Evolutionary conservation across 2,888 invertebrate genomes (phyloP), one percentile per base, ranked within the genome.

Genomic region (Rhodophaea formosa): DNA sequence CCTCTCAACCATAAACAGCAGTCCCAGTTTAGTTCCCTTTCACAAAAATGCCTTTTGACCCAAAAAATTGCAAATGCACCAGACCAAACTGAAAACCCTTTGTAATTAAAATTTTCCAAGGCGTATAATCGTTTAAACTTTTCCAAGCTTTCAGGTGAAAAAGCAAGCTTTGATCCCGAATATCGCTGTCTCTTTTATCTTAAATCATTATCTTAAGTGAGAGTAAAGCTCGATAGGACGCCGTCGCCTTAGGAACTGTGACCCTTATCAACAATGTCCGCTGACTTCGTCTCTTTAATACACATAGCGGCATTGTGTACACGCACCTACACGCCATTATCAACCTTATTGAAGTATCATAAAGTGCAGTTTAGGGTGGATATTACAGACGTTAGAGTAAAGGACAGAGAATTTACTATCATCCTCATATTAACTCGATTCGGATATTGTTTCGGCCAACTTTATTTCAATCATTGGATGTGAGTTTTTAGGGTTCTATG

Each of bases 211-310:
- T 66, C 68, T 71, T 72, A 78, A 80, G 76, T 75, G 77, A 74
- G 66, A 82, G 77, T 76, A 79, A 81, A 80, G 78, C 75, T 79
- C 79, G 79, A 82, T 82, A 82, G 80, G 74, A 77, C 76, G 72
- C 79, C 75, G 77, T 80, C 78, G 82, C 83, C 85, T 81, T 80
- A 82, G 82, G 82, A 84, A 71, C 79, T 79, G 77, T 74, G 81
- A 88, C 88, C 88, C 88, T 86, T 88, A 86, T 88, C 88, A 88
- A 86, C 85, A 80, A 77, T 76, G 80, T 79, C 77, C 77, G 70
- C 75, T 77, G 76, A 79, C 82, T 83, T 69, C 72, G 75, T 82
- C 80, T 82, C 81, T 80, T 68, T 79, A 78, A 81, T 80, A 83
- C 79, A 81, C 78, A 79, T 73, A 77, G 78, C 76, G 77, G 75